These are phyloP conservation scores for Nymphalis io DNA, from an alignment of 1,140 invertebrate species.

Conservation along the genomic window DNA sequence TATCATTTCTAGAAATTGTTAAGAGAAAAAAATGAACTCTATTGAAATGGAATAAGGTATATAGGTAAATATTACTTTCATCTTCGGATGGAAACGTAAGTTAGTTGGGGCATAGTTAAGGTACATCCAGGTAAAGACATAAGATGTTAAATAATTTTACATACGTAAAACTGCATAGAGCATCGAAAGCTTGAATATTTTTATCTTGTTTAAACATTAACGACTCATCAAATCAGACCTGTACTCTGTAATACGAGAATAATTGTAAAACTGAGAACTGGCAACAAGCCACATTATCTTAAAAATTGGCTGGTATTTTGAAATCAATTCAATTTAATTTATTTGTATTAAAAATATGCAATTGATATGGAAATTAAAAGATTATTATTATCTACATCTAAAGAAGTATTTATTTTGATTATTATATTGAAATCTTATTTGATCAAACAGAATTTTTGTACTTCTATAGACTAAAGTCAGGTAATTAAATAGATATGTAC, in stretches of 20 bases:
- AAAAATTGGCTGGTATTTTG: too few species aligned
- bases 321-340: too few species aligned
- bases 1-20: neutral
- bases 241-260: neutral
- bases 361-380: too few species aligned
- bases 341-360: too few species aligned
- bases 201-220: conserved; percentile 4
- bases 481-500: too few species aligned
- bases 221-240: conserved; percentile 1
- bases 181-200: neutral
- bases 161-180: neutral
- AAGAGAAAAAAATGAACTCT: neutral
- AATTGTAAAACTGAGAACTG: neutral
- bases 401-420: too few species aligned
- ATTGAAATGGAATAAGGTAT: neutral
- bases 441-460: too few species aligned
- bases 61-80: neutral
- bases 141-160: conserved; percentile 21
- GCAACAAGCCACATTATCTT: too few species aligned
- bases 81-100: neutral
- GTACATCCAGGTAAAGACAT: conserved; percentile 6
- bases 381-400: too few species aligned
- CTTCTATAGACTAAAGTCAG: too few species aligned
- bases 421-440: too few species aligned
- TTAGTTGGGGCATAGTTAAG: conserved; percentile 12